Conservation (phyloP, 1,140 invertebrate genomes). For the Portunus trituberculatus region DNA sequence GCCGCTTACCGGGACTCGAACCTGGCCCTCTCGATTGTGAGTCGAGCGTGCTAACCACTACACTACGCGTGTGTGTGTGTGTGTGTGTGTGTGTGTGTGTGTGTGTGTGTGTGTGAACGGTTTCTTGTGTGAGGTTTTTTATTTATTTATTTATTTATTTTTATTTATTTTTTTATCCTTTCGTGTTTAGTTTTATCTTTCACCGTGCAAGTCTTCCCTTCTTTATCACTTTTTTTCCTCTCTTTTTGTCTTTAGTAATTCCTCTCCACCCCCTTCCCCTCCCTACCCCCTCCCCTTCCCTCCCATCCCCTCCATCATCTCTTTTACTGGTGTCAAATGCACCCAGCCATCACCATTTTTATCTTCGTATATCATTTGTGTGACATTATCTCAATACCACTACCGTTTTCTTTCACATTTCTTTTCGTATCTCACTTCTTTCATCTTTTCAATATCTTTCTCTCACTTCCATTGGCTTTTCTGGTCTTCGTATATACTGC, state of each 20-base stretch:
- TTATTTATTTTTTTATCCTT: not conserved
- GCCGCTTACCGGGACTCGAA: too few species aligned
- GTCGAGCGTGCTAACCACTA: too few species aligned
- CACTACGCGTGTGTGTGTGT: too few species aligned
- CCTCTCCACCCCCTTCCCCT: not conserved
- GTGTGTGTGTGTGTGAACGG: not conserved
- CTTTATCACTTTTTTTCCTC: not conserved
- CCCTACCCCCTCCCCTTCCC: not conserved
- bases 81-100: not conserved
- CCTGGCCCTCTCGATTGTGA: too few species aligned
- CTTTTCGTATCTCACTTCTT: not conserved
- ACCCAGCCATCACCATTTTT: too few species aligned
- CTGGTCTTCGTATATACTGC: too few species aligned
- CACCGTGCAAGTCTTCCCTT: not conserved
- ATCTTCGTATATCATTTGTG: too few species aligned
- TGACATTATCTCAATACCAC: not conserved
- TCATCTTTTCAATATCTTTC: not conserved
- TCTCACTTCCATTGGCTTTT: too few species aligned
- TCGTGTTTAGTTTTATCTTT: not conserved
- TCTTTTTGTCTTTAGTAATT: not conserved
- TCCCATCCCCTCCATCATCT: not conserved
- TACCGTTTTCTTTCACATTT: not conserved
- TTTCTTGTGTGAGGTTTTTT: not conserved
- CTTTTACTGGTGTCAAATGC: too few species aligned
- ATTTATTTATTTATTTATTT: not conserved